phyloP scores from a whole-genome alignment of 1,140 invertebrate genomes.

The Drepana arcuata region DNA sequence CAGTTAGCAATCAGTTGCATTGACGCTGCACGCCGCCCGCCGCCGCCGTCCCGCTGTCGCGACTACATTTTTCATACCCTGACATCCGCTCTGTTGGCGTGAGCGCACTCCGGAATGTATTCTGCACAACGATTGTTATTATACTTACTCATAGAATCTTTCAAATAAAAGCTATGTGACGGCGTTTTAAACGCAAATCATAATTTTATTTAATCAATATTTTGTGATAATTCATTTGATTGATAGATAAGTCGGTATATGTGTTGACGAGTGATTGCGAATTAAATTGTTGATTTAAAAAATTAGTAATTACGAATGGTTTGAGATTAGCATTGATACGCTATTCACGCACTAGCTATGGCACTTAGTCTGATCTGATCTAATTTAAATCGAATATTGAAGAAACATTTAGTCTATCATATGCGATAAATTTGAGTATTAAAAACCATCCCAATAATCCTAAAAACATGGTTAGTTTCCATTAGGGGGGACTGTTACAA shows the following conservation, averaged over 20 bases:
- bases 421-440: not conserved
- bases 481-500: not conserved
- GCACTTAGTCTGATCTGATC: not conserved
- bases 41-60: constrained; percentile 6
- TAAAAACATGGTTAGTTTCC: not conserved
- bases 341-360: not conserved
- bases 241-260: no score
- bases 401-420: not conserved
- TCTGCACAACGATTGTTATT: not conserved
- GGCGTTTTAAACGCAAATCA: not conserved
- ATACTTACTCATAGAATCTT: not conserved
- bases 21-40: constrained; percentile 11
- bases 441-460: not conserved
- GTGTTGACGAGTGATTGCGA: no score
- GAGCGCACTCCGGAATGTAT: constrained; percentile 16
- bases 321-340: not conserved
- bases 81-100: constrained; percentile 27
- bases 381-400: not conserved
- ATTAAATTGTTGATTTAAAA: no score
- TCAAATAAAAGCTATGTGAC: not conserved
- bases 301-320: not conserved
- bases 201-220: not conserved
- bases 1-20: constrained; percentile 32
- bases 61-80: constrained; percentile 34
- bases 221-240: no score